Base-by-base conservation (phyloP, 2,797 vertebrate genomes). In the Myotis planiceps region DNA sequence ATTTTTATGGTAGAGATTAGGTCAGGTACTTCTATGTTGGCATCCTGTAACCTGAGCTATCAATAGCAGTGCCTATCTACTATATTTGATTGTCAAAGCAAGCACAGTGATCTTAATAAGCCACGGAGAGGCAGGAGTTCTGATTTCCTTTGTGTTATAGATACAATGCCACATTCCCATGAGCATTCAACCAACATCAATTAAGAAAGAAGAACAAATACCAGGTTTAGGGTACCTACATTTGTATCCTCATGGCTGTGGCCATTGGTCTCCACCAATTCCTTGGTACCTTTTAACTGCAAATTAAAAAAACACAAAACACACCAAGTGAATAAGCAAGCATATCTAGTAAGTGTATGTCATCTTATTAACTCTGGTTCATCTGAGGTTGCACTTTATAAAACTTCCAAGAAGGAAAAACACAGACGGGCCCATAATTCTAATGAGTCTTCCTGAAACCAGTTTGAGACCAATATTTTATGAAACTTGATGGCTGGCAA, bases 271-370 rank as follows among this genome's bases (percentile, higher is more conserved):
- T 99, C 99, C 74, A 98, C 98, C 97, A 98, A 97, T 82, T 99
- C 99, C 98, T 99, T 99, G 97, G 98, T 84, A 6, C 96, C 98
- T 98, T 99, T 99, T 95, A 99, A 97, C 99, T 99, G 98, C 86
- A 96, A 97, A 97, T 58, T 96, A 94, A 97, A 94, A 55, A 71
- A 18, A 90, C 45, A 27, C 4, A 58, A 14, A 58, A 29, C 97
- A 95, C 27, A 13, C 1, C 45, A 69, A 95, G 76, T 68, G 55
- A 94, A 87, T 94, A 94, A 96, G 51, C 47, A 98, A 94, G 88
- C 32, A 85, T 75, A 92, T 96, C 95, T 93, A 60, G 98, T 81
- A 88, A 96, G 49, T 90, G 87, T 83, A n/a, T 18, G 98, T 96
- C 95, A 97, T 97, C 95, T 94, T 94, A 92, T 98, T 98, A 97